Evolutionary conservation across 2,888 invertebrate species (phyloP), one percentile per base, ranked within the genome.

Genomic region (Lagria hirta): DNA sequence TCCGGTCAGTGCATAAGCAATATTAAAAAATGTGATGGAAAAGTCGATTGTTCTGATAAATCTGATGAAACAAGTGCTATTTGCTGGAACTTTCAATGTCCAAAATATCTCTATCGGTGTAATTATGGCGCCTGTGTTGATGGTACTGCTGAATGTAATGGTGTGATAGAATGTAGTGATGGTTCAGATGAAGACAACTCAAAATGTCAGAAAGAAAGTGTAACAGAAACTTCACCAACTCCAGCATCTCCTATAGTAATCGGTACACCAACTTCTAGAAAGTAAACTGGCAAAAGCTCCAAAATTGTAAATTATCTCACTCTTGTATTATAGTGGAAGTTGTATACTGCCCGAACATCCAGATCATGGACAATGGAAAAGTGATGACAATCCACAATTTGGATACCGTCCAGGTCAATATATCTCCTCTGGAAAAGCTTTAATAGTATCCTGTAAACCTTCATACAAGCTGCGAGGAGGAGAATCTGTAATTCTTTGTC

Each of bases 71-170:
- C 14, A 2, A 22, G 12, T 4, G 40, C 21, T 2, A 44, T 32
- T 2, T 58, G 57, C 28, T 38, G 54, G 6, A 57, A 56, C 21
- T 46, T 57, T 18, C 34, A 40, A 2, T 68, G 66, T 45, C 58
- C 59, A 1, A 50, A 51, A 11, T 60, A 37, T 34, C 48, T 58
- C 3, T 65, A 58, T 44, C 43, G 48, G 26, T 67, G 68, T 34
- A 51, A 54, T 7, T 67, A 67, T 40, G 68, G 68, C 4, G 66
- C 63, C 3, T 68, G 67, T 46, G 55, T 66, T 4, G 41, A 48
- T 8, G 73, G 76, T 2, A 73, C 75, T 11, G 66, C 73, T 0
- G 67, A 71, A 28, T 84, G 84, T 49, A 74, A 79, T 51, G 74
- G 73, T 1, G 48, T 64, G 3, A 49, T 61, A 28, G 73, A 79